phyloP scores from a whole-genome alignment of 1,140 invertebrate genomes.

The Zaprionus africanus region DNA sequence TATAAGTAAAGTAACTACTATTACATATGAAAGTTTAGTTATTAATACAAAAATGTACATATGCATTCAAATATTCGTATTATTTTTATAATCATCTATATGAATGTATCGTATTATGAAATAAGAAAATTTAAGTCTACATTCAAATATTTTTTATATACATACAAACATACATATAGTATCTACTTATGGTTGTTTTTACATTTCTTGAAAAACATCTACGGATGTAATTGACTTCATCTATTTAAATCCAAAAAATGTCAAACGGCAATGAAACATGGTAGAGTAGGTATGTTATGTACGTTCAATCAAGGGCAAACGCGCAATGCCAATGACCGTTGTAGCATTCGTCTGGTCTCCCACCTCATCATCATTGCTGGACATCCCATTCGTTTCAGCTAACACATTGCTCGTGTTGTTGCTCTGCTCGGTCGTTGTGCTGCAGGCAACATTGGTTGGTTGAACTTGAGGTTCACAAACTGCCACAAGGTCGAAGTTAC shows the following conservation, averaged over 20 bases:
- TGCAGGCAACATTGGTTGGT: constrained; percentile 75
- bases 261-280: constrained; percentile 64
- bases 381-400: constrained; percentile 59
- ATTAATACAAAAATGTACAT: too few species aligned
- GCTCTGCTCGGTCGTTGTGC: constrained; percentile 44
- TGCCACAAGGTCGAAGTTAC: constrained; percentile 81
- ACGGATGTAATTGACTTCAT: background rate
- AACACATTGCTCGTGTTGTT: constrained; percentile 62
- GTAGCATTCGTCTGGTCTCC: constrained; percentile 62
- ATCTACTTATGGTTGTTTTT: background rate
- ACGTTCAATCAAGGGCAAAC: constrained; percentile 57
- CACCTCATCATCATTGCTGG: constrained; percentile 30
- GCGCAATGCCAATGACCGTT: constrained; percentile 68
- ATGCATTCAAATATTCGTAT: too few species aligned
- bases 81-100: too few species aligned
- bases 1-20: too few species aligned
- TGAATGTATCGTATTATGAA: too few species aligned
- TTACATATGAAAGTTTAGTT: too few species aligned
- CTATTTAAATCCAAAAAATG: constrained; percentile 58
- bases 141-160: background rate
- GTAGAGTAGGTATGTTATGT: constrained; percentile 9
- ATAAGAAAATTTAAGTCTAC: too few species aligned
- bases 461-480: constrained; percentile 81
- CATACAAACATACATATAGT: background rate
- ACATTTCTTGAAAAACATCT: background rate